Evolutionary conservation across 2,888 invertebrate species (phyloP).

Genomic region (Kuschelorhynchus macadamiae): DNA sequence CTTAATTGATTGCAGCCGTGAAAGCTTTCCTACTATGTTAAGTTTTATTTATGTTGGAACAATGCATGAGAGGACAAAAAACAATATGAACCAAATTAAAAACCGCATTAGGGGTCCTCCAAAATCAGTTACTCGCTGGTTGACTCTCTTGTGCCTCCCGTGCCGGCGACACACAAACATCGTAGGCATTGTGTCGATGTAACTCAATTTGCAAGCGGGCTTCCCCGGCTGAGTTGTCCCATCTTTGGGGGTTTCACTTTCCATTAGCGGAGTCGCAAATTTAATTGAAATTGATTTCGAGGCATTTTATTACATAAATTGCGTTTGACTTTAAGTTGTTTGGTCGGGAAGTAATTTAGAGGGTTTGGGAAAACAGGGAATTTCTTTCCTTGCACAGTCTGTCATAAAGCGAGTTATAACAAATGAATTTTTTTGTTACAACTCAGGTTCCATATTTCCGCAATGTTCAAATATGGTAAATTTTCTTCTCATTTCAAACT

Average conservation of each 20-base stretch:
- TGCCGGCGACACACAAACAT: slow-evolving; percentile 41
- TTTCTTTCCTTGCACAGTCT: too few relatives aligned
- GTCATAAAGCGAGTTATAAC: too few relatives aligned
- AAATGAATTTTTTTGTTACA: too few relatives aligned
- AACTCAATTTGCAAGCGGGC: slow-evolving; percentile 50
- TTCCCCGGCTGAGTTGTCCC: slow-evolving; percentile 45
- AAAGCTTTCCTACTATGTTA: too few relatives aligned
- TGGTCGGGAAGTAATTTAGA: slow-evolving; percentile 7
- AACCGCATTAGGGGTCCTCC: not conserved
- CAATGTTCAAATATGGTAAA: too few relatives aligned
- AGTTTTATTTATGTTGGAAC: too few relatives aligned
- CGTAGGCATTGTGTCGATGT: slow-evolving; percentile 42
- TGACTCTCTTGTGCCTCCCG: slow-evolving; percentile 21
- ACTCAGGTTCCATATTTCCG: too few relatives aligned
- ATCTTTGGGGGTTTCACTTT: slow-evolving; percentile 64
- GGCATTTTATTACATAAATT: slow-evolving; percentile 47
- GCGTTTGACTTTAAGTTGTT: slow-evolving; percentile 45
- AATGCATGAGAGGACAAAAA: too few relatives aligned
- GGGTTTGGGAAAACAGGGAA: not conserved
- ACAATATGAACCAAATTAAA: not conserved
- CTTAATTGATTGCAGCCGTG: too few relatives aligned
- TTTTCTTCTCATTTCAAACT: too few relatives aligned
- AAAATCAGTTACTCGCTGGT: slow-evolving; percentile 38
- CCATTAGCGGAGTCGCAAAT: slow-evolving; percentile 60
- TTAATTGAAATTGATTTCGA: slow-evolving; percentile 47